Base-by-base conservation (phyloP, 2,797 vertebrate genomes). In the Cossypha caffra region DNA sequence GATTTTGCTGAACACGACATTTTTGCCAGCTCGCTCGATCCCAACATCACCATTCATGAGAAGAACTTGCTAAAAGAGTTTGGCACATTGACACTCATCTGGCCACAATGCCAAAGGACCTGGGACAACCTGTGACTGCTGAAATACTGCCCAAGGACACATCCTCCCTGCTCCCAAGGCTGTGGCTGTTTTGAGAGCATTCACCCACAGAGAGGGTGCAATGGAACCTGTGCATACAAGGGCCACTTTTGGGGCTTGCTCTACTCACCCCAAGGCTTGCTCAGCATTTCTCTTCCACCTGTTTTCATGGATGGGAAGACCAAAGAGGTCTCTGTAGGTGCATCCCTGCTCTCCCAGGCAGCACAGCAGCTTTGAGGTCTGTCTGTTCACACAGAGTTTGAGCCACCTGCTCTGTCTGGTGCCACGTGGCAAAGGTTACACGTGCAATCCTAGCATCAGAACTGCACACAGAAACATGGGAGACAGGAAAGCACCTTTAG, bases 171-270 rank as follows among this genome's bases (percentile, higher is more conserved):
- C 28, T 80, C 25, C 24, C 42, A 73, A 57, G 67, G 37, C 78
- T 58, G 48, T 1, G 23, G 57, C 45, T 85, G 15, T 31, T 93
- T 64, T 55, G 63, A 79, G 75, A 86, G 23, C 50, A 25, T 31
- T 84, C 58, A 54, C 20, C 28, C 62, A 51, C 3, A 47, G 7
- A 14, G 5, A 86, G 4, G 29, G 26, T 80, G 37, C 45, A 64
- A 58, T 15, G 43, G 75, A 12, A 0, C 38, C 51, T 50, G 0
- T 14, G 23, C 12, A 2, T 6, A 4, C n/a, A 63, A 50, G 24
- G 23, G 26, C 2, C 19, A 14, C 29, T 38, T n/a, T 15, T 77
- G 55, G 48, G 67, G 21, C 64, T 88, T 85, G 42, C n/a, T 64
- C 50, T n/a, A 33, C 18, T 21, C 33, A 28, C 11, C 33, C 78